Evolutionary conservation across 2,888 invertebrate genomes (phyloP), one percentile per base, ranked within the genome.

Genomic region (Habrosyne pyritoides): DNA sequence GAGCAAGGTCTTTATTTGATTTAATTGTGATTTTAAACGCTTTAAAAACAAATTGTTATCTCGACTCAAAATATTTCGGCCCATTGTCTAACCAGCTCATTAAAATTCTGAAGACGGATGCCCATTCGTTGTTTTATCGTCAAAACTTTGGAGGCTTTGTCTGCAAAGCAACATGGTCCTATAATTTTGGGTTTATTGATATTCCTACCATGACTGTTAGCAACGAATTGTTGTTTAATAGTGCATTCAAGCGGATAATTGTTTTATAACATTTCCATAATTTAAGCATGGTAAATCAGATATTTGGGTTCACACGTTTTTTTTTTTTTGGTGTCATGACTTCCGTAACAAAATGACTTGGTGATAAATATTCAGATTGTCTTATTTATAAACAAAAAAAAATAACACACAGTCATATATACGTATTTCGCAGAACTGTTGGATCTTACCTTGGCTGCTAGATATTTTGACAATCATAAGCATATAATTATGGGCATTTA

Each of bases 51-150:
- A 3, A 7, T 10, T 49, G 8, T 49, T 26, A 49, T 49, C 7
- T 49, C 7, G 1, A 28, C 10, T 18, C 10, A 24, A 24, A 14
- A 28, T 18, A 28, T 10, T 1, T 18, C 0, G 4, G 18, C 5
- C 49, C 10, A 49, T 26, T 49, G 50, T 50, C 18, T 50, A 21
- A 10, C 30, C 18, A 12, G 18, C 10, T 5, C 10, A 30, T 50
- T 30, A 28, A 30, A 50, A 50, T 50, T 50, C 50, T 50, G 18
- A 28, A 18, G 28, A 50, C 30, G 50, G 4, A 21, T 21, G 18
- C 21, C 28, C 30, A 50, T 21, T 50, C 18, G 28, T 50, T 30
- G 18, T 21, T 28, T 50, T 28, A 50, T 21, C 30, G 21, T 28
- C 21, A 26, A 50, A 50, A 50, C 30, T 50, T 50, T 6, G 30